A percentile compares a stretch with the other conserved stretches of the same genome.
These are phyloP conservation scores for Busseola fusca DNA, from an alignment of 2,888 invertebrate species.

Conservation along the genomic window DNA sequence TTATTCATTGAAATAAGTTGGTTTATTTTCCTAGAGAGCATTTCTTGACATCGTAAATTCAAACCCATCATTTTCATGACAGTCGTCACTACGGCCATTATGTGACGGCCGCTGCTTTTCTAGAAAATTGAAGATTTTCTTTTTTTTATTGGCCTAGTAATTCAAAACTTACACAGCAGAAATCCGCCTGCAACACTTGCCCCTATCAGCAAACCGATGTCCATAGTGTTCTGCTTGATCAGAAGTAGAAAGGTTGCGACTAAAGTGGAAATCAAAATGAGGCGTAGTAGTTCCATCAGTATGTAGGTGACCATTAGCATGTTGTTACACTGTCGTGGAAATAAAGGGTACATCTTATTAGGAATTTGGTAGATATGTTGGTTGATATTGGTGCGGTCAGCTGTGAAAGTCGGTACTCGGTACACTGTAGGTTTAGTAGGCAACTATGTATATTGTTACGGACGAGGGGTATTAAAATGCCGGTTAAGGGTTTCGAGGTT, in stretches of 20 bases:
- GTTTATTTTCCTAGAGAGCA: not conserved
- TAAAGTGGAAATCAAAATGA: conserved; percentile 69
- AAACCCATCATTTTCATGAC: not conserved
- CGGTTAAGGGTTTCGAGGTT: too few relatives aligned
- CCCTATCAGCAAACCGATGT: conserved; percentile 83
- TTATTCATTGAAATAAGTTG: not conserved
- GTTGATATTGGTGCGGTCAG: not conserved
- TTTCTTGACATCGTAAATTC: not conserved
- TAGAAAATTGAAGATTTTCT: too few relatives aligned
- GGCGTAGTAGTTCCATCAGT: conserved; percentile 75
- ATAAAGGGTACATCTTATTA: not conserved
- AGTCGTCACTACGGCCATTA: not conserved
- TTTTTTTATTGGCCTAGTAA: not conserved
- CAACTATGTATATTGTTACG: too few relatives aligned
- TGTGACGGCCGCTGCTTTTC: not conserved
- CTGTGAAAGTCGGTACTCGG: not conserved
- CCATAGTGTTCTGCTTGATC: conserved; percentile 84
- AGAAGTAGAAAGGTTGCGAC: conserved; percentile 76
- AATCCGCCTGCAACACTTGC: conserved; percentile 83
- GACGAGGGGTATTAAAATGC: too few relatives aligned
- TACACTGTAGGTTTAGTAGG: not conserved
- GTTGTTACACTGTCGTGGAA: conserved; percentile 74
- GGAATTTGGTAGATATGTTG: not conserved
- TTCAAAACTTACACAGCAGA: conserved; percentile 74
- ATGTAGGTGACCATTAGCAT: conserved; percentile 78